Evolutionary conservation across 1,140 invertebrate genomes (phyloP).

Genomic region (Scaptomyza hsui): DNA sequence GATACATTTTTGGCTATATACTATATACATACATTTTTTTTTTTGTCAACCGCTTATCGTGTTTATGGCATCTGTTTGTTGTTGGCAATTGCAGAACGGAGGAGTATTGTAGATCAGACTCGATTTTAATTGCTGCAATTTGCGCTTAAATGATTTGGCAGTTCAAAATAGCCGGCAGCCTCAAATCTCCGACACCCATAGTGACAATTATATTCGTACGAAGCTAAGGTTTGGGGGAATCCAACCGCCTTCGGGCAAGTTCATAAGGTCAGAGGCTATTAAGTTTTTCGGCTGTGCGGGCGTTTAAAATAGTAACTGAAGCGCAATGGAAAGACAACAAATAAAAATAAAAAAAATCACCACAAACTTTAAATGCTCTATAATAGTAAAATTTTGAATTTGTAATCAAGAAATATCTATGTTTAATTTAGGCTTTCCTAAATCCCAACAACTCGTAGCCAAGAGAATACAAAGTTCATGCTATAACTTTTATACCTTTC

Average conservation of each 20-base stretch:
- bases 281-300: constrained; percentile 1
- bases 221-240: constrained; percentile 5
- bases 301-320: not conserved
- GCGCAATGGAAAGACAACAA: not conserved
- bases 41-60: constrained; percentile 70
- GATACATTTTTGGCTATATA: constrained; percentile 36
- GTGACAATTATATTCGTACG: constrained; percentile 73
- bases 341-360: not conserved
- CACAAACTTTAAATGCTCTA: not conserved
- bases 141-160: constrained; percentile 75
- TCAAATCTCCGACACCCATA: constrained; percentile 61
- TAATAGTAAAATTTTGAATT: not conserved
- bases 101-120: constrained; percentile 21
- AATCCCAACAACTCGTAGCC: constrained; percentile 15
- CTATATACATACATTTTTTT: not conserved
- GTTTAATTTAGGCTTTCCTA: too few relatives aligned
- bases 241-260: constrained; percentile 47
- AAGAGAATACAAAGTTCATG: not conserved
- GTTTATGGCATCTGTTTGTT: constrained; percentile 66
- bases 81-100: constrained; percentile 57
- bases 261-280: constrained; percentile 46
- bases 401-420: not conserved
- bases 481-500: not conserved
- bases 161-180: constrained; percentile 60
- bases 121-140: constrained; percentile 76